These are phyloP conservation scores for Tupaia chinensis DNA, from an alignment of 2,113 vertebrate genomes.

Conservation along the genomic window DNA sequence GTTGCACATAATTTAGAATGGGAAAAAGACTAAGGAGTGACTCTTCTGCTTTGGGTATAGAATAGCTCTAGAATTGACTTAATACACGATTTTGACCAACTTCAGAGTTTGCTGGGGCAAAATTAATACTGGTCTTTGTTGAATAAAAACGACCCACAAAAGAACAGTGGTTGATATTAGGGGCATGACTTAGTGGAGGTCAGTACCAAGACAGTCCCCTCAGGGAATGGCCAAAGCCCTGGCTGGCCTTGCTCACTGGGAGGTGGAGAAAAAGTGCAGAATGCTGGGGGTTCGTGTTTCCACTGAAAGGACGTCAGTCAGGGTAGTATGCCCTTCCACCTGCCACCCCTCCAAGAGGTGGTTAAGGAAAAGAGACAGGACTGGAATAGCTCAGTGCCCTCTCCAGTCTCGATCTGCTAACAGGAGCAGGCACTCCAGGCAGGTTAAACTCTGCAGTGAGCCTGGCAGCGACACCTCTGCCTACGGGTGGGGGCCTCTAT, in stretches of 20 bases:
- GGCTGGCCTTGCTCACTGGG: background rate
- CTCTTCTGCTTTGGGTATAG: background rate
- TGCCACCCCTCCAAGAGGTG: too few relatives aligned
- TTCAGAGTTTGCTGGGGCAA: conserved; percentile 19
- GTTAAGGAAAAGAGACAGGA: background rate
- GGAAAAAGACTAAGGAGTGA: background rate
- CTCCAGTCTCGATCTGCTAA: background rate
- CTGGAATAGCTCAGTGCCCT: too few relatives aligned
- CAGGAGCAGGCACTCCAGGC: background rate
- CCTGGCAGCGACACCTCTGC: background rate
- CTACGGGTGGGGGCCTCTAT: background rate
- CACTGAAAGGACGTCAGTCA: background rate
- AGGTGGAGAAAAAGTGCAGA: background rate
- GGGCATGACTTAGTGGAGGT: background rate
- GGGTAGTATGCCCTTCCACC: background rate
- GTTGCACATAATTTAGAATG: background rate
- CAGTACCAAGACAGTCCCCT: background rate
- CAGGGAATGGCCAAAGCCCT: background rate
- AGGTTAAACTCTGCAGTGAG: background rate
- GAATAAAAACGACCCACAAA: conserved; percentile 8
- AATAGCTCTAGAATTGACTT: background rate
- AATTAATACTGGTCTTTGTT: background rate
- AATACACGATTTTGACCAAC: background rate
- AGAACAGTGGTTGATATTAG: background rate
- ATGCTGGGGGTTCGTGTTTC: background rate